Conservation (phyloP, 2,797 vertebrate species). For the Notolepis coatsorum region DNA sequence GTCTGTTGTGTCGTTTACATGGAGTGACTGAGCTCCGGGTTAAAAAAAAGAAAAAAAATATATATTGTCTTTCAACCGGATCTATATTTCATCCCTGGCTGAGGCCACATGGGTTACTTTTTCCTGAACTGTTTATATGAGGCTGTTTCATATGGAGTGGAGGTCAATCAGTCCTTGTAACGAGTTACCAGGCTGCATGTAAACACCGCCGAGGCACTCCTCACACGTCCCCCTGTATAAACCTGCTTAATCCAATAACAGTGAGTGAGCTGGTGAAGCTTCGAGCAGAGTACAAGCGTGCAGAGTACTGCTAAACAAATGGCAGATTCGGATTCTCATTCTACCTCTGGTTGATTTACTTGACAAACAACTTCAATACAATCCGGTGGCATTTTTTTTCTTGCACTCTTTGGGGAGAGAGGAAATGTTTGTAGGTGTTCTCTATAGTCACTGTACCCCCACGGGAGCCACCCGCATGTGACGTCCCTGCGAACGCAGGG, state of each 20-base stretch:
- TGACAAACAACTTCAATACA: conserved; percentile 24
- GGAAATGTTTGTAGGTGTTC: conserved; percentile 36
- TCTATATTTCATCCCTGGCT: too few relatives aligned
- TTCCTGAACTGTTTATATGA: too few relatives aligned
- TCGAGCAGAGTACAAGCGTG: conserved; percentile 27
- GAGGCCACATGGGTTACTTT: too few relatives aligned
- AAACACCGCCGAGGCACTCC: conserved; percentile 38
- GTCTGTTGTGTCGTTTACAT: too few relatives aligned
- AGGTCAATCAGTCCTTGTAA: too few relatives aligned
- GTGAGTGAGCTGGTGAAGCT: conserved; percentile 9
- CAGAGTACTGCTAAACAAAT: conserved; percentile 5
- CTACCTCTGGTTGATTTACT: conserved; percentile 42
- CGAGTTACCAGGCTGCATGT: conserved; percentile 54
- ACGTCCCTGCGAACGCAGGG: conserved; percentile 52
- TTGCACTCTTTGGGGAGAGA: conserved; percentile 39
- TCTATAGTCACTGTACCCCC: conserved; percentile 34
- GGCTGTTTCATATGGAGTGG: too few relatives aligned
- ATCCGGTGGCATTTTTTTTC: conserved; percentile 35
- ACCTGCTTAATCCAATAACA: conserved; percentile 51
- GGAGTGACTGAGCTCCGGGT: too few relatives aligned
- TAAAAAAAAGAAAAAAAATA: too few relatives aligned
- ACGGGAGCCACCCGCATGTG: conserved; percentile 50
- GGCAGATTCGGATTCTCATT: conserved; percentile 48
- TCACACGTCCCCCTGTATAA: conserved; percentile 60
- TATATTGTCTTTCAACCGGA: too few relatives aligned